Conservation (phyloP, 2,797 vertebrate species). For the Scolopax bukidnonensis region DNA sequence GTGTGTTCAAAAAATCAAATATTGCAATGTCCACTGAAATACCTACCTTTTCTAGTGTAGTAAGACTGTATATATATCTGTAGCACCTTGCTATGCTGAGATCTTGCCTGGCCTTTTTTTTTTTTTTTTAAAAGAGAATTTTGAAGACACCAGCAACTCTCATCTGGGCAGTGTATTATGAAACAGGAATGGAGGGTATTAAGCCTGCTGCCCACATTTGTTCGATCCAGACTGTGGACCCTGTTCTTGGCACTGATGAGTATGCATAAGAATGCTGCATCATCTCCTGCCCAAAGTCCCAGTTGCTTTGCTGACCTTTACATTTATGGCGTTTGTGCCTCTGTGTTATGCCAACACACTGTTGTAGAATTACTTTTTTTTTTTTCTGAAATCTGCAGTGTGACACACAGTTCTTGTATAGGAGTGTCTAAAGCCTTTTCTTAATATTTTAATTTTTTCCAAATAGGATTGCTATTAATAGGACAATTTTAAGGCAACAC, state of each 20-base stretch:
- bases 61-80: neutral
- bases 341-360: neutral
- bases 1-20: neutral
- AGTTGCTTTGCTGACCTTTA: constrained; percentile 10
- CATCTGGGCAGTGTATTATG: neutral
- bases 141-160: neutral
- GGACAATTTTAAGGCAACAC: neutral
- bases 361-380: neutral
- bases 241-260: neutral
- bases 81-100: neutral
- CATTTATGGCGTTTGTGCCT: neutral
- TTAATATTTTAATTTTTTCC: neutral
- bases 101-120: neutral
- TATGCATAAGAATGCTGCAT: neutral
- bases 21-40: neutral
- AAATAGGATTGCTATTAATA: neutral
- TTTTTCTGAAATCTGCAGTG: neutral
- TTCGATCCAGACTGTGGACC: neutral
- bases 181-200: neutral
- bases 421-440: neutral
- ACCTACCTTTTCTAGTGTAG: neutral
- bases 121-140: neutral
- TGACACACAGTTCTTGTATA: neutral
- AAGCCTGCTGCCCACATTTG: neutral
- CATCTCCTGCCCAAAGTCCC: neutral